phyloP scores from a whole-genome alignment of 2,797 vertebrate species.

The Alcedo atthis region DNA sequence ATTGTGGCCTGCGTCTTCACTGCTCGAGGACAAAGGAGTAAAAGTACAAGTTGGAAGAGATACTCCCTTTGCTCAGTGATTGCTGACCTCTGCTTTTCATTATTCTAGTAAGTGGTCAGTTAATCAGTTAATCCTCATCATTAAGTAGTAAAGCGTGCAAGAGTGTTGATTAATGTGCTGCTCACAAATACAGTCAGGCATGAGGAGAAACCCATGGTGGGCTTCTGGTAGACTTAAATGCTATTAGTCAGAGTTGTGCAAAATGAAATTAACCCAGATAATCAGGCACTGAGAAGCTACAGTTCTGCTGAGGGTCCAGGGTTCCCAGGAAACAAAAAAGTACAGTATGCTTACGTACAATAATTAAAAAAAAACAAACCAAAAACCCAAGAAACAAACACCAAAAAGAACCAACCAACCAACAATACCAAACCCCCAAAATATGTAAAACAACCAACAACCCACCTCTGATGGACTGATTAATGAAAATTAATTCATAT shows the following conservation, averaged over 20 bases:
- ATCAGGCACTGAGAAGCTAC: not conserved
- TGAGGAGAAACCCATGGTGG: not conserved
- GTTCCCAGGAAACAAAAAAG: not conserved
- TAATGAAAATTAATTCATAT: not conserved
- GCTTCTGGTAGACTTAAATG: constrained; percentile 33
- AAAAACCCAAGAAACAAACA: no score
- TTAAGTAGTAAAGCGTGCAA: constrained; percentile 48
- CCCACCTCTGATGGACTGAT: not conserved
- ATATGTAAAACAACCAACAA: not conserved
- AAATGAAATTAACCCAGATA: constrained; percentile 49
- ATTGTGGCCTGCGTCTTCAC: not conserved
- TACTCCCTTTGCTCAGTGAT: not conserved
- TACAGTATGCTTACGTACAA: not conserved
- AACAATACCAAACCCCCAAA: no score
- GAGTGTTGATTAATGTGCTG: constrained; percentile 21
- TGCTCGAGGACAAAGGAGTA: not conserved
- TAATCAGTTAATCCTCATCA: constrained; percentile 69
- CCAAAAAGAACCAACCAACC: no score
- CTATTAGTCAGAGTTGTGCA: constrained; percentile 33
- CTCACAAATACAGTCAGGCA: constrained; percentile 36
- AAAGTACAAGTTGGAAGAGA: not conserved
- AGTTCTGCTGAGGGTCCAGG: not conserved
- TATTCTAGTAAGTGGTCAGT: constrained; percentile 62
- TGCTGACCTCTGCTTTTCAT: constrained; percentile 64
- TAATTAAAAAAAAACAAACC: fast-evolving